These are phyloP conservation scores for Cynopterus brachyotis DNA, from an alignment of 2,113 vertebrate species.

Conservation along the genomic window DNA sequence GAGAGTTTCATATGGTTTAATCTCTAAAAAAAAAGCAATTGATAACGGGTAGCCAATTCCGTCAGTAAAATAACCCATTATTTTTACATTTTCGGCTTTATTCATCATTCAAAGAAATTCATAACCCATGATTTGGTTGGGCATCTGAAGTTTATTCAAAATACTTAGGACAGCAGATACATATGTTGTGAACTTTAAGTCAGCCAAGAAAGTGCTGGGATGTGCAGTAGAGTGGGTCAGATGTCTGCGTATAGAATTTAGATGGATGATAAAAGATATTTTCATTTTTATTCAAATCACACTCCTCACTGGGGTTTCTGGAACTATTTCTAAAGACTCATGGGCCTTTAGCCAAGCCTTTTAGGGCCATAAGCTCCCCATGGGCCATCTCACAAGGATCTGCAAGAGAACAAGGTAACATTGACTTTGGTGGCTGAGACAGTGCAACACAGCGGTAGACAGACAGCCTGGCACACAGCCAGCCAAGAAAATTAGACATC, in stretches of 20 bases:
- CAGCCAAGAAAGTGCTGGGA: not conserved
- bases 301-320: not conserved
- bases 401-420: not conserved
- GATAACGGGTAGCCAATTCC: not conserved
- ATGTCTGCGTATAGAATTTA: not conserved
- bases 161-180: not conserved
- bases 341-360: not conserved
- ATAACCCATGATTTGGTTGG: not conserved
- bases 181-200: not conserved
- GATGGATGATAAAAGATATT: not conserved
- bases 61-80: not conserved
- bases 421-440: not conserved
- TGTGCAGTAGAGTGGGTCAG: not conserved
- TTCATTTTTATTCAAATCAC: not conserved
- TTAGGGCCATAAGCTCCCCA: not conserved
- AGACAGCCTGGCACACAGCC: not conserved
- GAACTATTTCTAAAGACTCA: not conserved
- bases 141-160: not conserved
- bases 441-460: not conserved
- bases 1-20: not conserved
- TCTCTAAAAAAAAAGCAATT: not conserved
- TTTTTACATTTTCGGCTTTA: conserved; percentile 2
- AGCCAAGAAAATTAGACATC: not conserved
- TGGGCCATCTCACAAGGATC: not conserved
- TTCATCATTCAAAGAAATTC: not conserved